Conservation (phyloP, 2,113 vertebrate genomes). For the Neodon shergylaensis region DNA sequence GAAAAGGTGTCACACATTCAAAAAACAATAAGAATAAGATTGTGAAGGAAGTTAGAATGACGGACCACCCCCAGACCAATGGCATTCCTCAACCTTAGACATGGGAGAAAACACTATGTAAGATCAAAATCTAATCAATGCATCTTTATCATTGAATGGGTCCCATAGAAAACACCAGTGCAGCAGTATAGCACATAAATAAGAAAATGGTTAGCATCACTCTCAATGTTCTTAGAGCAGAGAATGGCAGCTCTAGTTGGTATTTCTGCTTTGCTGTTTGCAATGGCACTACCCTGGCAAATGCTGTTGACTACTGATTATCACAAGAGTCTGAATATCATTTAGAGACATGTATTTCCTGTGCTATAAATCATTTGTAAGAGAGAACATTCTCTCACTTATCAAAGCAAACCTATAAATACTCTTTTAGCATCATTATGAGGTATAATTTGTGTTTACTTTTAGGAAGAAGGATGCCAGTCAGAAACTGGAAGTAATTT, state of each 20-base stretch:
- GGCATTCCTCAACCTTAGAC: constrained; percentile 37
- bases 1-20: constrained; percentile 54
- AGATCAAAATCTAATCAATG: neutral
- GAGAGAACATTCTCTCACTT: constrained; percentile 34
- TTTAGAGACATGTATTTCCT: constrained; percentile 51
- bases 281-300: constrained; percentile 60
- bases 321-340: neutral
- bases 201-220: neutral
- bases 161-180: neutral
- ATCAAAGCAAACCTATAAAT: constrained; percentile 39
- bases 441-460: constrained; percentile 27
- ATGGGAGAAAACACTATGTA: neutral
- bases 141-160: neutral
- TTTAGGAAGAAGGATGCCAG: neutral
- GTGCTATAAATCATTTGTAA: constrained; percentile 42
- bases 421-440: neutral
- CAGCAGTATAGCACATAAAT: neutral
- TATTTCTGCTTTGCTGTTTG: constrained; percentile 73
- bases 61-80: constrained; percentile 53
- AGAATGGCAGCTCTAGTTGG: constrained; percentile 66
- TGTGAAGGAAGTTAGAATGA: constrained; percentile 74
- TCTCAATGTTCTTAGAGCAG: neutral
- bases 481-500: neutral
- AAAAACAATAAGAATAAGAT: constrained; percentile 65
- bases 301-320: constrained; percentile 46